phyloP scores from a whole-genome alignment of 2,113 vertebrate species.

The Ochotona princeps region DNA sequence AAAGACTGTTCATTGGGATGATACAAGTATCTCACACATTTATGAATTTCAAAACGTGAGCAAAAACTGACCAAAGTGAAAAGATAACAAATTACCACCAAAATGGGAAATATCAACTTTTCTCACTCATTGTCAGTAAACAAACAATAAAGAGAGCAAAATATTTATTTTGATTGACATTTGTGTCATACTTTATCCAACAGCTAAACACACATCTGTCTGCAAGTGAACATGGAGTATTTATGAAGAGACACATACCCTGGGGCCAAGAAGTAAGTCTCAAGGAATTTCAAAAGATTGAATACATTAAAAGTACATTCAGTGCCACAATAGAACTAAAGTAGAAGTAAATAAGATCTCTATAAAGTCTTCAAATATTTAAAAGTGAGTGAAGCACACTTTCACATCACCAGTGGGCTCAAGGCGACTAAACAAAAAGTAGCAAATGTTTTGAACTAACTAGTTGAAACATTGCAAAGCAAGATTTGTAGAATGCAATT shows the following conservation, averaged over 20 bases:
- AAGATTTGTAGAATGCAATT: no score
- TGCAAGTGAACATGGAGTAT: not conserved
- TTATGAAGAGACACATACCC: not conserved
- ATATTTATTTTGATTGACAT: not conserved
- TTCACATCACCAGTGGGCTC: no score
- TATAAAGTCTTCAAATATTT: not conserved
- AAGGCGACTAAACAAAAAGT: no score
- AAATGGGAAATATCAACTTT: not conserved
- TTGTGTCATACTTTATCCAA: not conserved
- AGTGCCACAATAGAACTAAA: no score
- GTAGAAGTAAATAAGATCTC: not conserved
- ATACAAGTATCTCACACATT: not conserved
- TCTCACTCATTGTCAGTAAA: not conserved
- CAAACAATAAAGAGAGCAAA: not conserved
- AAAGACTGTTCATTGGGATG: not conserved
- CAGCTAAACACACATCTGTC: not conserved
- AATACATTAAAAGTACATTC: not conserved
- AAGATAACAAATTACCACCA: not conserved
- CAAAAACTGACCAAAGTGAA: not conserved
- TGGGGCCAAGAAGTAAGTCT: not conserved
- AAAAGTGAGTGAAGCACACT: no score
- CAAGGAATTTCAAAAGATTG: not conserved
- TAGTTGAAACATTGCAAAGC: no score
- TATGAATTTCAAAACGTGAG: not conserved
- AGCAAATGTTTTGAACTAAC: no score